Evolutionary conservation across 2,797 vertebrate species (phyloP), one percentile per base, ranked within the genome.

Genomic region (Bovichtus variegatus): DNA sequence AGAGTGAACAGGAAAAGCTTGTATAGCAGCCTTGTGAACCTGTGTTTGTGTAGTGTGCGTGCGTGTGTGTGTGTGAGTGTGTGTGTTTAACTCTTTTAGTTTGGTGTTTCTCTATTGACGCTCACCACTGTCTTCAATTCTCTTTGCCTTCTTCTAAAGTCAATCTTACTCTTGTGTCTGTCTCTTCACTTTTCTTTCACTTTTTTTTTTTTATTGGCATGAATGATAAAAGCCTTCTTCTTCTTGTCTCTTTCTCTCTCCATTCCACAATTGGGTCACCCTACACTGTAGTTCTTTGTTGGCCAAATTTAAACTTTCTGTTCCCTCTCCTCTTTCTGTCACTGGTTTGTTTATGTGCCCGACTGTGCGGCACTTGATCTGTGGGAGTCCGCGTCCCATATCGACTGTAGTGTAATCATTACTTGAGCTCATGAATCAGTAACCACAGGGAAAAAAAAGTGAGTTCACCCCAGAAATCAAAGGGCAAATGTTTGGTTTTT

Each of bases 1-100:
- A 34, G 53, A 74, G 67, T 10, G 84, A 93, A 90, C 91, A 88
- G 83, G 93, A 93, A 93, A 92, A 92, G 85, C 91, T 62, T 73
- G 93, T 81, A 70, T 5, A 4, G 67, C 90, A 69, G 83, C 89
- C 23, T 77, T 53, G 74, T 87, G 66, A 74, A 44, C 55, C 50
- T 0, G 21, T 91, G 83, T 88, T 82, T 85, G 77, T 86, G 80
- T 78, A 19, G 5, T 62, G n/a, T 18, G 34, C 47, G 61, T 62
- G 19, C 25, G 34, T 47, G 60, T 55, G 9, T 57, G 60, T 50
- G 36, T 25, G 25, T 25, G 25, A 4, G 29, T 19, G 51, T 62
- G 76, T 75, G 71, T 68, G 46, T 80, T 49, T 69, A 71, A 76
- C 58, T 74, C 51, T 86, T 36, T 80, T 40, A 31, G 34, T 58